These are phyloP conservation scores for Turritopsis rubra DNA, from an alignment of 30 jellyfish, hydroid and myxozoan genomes.

Conservation along the genomic window DNA sequence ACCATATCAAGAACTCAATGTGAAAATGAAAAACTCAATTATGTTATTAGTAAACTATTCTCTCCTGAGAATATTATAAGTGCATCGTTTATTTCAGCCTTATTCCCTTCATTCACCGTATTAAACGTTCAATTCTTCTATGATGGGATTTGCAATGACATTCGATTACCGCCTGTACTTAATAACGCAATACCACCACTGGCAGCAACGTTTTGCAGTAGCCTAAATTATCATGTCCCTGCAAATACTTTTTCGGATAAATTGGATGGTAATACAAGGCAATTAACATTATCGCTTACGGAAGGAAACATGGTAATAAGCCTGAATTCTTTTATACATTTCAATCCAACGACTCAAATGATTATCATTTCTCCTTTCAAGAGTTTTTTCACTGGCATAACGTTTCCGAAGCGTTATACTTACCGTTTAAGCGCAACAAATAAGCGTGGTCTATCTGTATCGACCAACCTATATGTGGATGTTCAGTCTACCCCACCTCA, in stretches of 20 bases:
- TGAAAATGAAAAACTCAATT: slow-evolving; percentile 23
- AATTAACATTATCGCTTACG: slow-evolving; percentile 38
- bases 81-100: slow-evolving; percentile 39
- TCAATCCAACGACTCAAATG: slow-evolving; percentile 45
- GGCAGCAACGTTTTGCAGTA: slow-evolving; percentile 52
- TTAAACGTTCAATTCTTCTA: background rate
- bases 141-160: slow-evolving; percentile 56
- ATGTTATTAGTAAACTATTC: slow-evolving; percentile 12
- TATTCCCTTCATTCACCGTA: slow-evolving; percentile 26
- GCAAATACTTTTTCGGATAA: slow-evolving; percentile 63
- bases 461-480: slow-evolving; percentile 41
- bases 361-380: slow-evolving; percentile 28
- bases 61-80: slow-evolving; percentile 24
- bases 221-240: slow-evolving; percentile 42
- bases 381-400: background rate
- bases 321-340: slow-evolving; percentile 33
- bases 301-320: slow-evolving; percentile 27
- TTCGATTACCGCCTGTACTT: slow-evolving; percentile 50
- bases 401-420: slow-evolving; percentile 25
- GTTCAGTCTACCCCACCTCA: slow-evolving; percentile 28
- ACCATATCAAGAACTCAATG: slow-evolving; percentile 39
- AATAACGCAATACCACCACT: slow-evolving; percentile 49
- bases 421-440: slow-evolving; percentile 57
- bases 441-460: slow-evolving; percentile 57
- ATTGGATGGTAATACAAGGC: slow-evolving; percentile 66